Base-by-base conservation (phyloP, 2,797 vertebrate genomes). In the Arremon aurantiirostris region DNA sequence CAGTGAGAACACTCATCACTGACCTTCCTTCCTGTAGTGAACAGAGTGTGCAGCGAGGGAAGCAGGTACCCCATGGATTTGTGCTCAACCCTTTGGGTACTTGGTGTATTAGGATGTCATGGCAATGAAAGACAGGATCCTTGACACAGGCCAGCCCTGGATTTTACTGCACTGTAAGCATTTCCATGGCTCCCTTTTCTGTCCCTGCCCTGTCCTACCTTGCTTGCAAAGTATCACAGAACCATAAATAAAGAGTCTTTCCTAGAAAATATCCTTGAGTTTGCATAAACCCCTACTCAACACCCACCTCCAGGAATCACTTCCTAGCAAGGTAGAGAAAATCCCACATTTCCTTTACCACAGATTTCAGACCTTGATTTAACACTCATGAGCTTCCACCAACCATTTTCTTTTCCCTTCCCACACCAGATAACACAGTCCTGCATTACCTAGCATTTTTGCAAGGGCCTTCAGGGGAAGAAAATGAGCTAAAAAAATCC, bases 281-380 rank as follows among this genome's bases (percentile, higher is more conserved):
- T 56, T 87, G 56, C 44, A 30, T 34, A 70, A 85, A 52, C 60
- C 6, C 64, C 41, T 85, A 30, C 39, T 73, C 68, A 80, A 65
- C 30, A n/a, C 6, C 57, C 9, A 50, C 9, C 8, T 72, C 47
- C 30, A 69, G 35, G 26, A 76, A 49, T 28, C 66, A 79, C 17
- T 24, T 47, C 30, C 56, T 34, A 61, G 20, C 20, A 61, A 65
- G 27, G 37, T 41, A 53, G 12, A 75, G 34, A 57, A 91, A 93
- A 68, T 60, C 22, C 46, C 56, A 9, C 22, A 27, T 78, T 81
- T 94, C 37, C 39, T 71, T 69, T 47, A 17, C 9, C 50, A 19
- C 8, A 55, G 22, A 82, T 76, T 92, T 81, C 68, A 93, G 61
- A 64, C 55, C 27, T 61, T 82, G 57, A 76, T 69, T 75, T 59